Percentiles rank a stretch among this genome's conserved stretches.
These are phyloP conservation scores for Triops longicaudatus DNA, from an alignment of 1,140 invertebrate genomes.

Conservation along the genomic window DNA sequence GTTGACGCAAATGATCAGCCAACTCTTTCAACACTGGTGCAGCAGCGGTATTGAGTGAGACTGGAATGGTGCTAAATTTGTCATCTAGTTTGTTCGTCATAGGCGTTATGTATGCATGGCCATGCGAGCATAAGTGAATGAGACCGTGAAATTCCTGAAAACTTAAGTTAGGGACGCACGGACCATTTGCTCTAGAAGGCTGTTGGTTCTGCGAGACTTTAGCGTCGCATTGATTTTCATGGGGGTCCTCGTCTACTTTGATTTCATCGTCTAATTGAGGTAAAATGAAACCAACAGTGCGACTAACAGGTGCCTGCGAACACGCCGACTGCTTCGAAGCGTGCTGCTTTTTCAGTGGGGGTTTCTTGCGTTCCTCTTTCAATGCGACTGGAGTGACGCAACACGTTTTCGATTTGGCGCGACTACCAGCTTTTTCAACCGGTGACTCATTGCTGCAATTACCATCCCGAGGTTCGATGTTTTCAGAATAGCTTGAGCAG, in stretches of 20 bases:
- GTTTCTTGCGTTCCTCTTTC: neutral
- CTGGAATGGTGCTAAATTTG: neutral
- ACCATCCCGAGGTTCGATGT: neutral
- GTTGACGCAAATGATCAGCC: neutral
- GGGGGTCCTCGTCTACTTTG: neutral
- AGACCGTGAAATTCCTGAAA: neutral
- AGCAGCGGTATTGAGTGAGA: neutral
- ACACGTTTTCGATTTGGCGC: neutral
- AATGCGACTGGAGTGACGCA: neutral
- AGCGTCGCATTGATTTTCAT: neutral
- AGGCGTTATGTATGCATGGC: neutral
- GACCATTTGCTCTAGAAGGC: neutral
- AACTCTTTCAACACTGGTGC: neutral
- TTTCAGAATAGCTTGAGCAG: neutral
- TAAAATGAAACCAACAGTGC: neutral
- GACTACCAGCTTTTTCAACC: neutral
- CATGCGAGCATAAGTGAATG: neutral
- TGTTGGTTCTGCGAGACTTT: neutral
- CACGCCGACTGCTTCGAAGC: neutral
- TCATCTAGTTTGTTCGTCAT: constrained; percentile 8
- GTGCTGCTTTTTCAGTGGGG: neutral
- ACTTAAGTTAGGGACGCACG: neutral
- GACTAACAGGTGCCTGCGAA: neutral
- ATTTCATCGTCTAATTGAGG: neutral
- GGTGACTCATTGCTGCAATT: neutral